Evolutionary conservation across 2,888 invertebrate species (phyloP), one percentile per base, ranked within the genome.

Genomic region (Drosophila cracens): DNA sequence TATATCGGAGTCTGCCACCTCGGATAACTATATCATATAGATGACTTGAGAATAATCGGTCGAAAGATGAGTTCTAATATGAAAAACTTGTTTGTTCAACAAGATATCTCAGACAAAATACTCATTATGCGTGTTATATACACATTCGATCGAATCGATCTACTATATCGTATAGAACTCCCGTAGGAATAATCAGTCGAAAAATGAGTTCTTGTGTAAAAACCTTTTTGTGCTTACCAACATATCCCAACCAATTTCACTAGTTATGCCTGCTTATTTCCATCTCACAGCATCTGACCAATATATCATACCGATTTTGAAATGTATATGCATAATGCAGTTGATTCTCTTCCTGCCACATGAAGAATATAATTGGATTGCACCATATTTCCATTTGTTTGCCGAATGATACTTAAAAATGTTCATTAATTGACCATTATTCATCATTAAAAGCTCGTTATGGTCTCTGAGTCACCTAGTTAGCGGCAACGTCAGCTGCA

Each of bases 381-480:
- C 46, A 25, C 4, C 46, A 29, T 6, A 34, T 34, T 63, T 40
- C 48, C 13, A 21, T 33, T 25, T 11, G 31, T 11, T 18, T 25
- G 34, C 18, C 18, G 34, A 34, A 54, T 38, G 34, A 34, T 54
- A 51, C 16, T 21, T n/a, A 34, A 62, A 52, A 52, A 38, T 38
- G 38, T 53, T 18, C 31, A 58, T 62, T 29, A 29, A 18, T 27
- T 25, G 7, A 18, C 16, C 18, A 36, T 38, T 60, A 65, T 52
- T 40, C 34, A 46, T 31, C 8, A 40, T 76, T 58, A 40, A 76
- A 49, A 38, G 61, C 38, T n/a, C 29, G 51, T 31, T 46, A 29
- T 46, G 61, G 36, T 48, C 34, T 67, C 8, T 58, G 52, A 76
- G 54, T 76, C 59, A 56, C 33, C 34, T 49, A 63, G 46, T 48